Conservation (phyloP, 2,888 invertebrate species). For the Bombylius major region DNA sequence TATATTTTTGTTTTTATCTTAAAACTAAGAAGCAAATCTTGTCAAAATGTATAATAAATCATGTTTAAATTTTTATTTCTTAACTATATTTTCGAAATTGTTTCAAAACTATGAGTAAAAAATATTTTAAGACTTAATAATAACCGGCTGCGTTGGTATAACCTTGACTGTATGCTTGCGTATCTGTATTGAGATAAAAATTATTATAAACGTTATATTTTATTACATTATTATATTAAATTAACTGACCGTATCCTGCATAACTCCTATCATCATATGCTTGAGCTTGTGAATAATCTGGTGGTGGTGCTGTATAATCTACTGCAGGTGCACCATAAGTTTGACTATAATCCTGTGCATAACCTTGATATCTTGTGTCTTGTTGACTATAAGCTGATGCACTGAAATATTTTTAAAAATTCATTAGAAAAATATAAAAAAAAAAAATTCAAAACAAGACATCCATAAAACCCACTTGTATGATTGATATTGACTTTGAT, state of each 20-base stretch:
- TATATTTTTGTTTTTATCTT: no score
- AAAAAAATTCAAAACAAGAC: background rate
- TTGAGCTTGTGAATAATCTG: slow-evolving; percentile 32
- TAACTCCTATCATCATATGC: slow-evolving; percentile 34
- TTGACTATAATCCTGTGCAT: slow-evolving; percentile 35
- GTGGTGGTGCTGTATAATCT: slow-evolving; percentile 33
- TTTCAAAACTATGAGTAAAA: background rate
- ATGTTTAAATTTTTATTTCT: no score
- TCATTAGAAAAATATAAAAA: background rate
- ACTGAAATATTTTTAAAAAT: slow-evolving; percentile 15
- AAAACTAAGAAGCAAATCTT: background rate
- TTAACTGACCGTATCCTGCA: slow-evolving; percentile 33
- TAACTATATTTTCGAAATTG: no score
- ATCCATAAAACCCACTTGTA: slow-evolving; percentile 23
- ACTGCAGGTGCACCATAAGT: slow-evolving; percentile 35
- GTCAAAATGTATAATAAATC: background rate
- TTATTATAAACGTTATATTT: no score
- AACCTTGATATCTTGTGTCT: slow-evolving; percentile 33
- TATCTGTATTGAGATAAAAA: slow-evolving; percentile 20
- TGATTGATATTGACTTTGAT: slow-evolving; percentile 35
- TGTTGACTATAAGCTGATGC: slow-evolving; percentile 29
- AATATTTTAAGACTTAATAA: slow-evolving; percentile 20
- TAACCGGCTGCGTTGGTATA: slow-evolving; percentile 35
- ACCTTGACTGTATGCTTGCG: slow-evolving; percentile 34
- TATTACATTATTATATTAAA: background rate